Evolutionary conservation across 2,113 vertebrate genomes (phyloP), one percentile per base, ranked within the genome.

Genomic region (Heteronetta atricapilla): DNA sequence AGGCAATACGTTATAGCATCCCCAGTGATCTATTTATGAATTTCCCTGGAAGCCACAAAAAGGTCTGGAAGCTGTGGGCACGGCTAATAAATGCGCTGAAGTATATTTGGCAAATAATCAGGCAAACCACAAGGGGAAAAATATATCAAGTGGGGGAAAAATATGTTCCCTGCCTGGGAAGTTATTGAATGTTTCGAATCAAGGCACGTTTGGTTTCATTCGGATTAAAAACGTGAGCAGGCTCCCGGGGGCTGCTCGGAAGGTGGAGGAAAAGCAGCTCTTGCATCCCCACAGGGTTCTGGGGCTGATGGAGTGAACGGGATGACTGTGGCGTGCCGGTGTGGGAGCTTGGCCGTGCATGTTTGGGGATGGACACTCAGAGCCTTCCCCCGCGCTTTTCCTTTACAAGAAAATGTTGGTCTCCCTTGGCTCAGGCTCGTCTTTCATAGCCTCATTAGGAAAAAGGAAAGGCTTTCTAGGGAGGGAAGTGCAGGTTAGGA

Each of bases 381-480:
- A 42, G n/a, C 52, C 42, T 77, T 92, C 38, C 31, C 25, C 46
- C 0, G 4, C 31, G 26, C 40, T 79, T 86, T 95, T 90, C 78
- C 90, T 10, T 0, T 23, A 40, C 21, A 92, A 64, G 91, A 90
- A 89, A 92, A 82, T 5, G 13, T 53, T 73, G 58, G 10, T 72
- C 53, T 82, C 53, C 31, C 70, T 73, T 56, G 53, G 82, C 84
- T 89, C 87, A 95, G 86, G 75, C 95, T 97, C 78, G 60, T 89
- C 88, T 95, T 89, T 98, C 89, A 92, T 10, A 89, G 90, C 89
- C 76, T 96, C 89, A 83, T 94, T 95, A 97, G 97, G 95, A 95
- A 96, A 95, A 94, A 90, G 89, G 94, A 95, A 95, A 90, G 77
- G 87, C 97, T 98, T 98, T 98, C 95, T 97, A 98, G 97, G 98